Percentiles rank a stretch among this genome's conserved stretches.
These are phyloP conservation scores for Allenopithecus nigroviridis DNA, from an alignment of 2,797 vertebrate species.

Conservation along the genomic window DNA sequence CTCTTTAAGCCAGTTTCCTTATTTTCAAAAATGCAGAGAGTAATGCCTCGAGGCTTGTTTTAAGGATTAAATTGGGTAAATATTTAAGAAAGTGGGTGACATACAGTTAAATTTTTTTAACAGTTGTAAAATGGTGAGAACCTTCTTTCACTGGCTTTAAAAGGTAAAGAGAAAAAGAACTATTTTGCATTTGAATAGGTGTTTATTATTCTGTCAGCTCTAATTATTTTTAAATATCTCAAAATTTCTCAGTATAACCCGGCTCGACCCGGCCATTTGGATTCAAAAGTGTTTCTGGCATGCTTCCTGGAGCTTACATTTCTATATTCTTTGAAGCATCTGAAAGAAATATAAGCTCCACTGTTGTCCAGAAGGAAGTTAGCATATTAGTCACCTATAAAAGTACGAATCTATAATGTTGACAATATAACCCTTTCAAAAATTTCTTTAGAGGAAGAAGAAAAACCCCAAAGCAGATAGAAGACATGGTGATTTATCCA, in stretches of 20 bases:
- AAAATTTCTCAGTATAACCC: background rate
- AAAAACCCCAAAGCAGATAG: background rate
- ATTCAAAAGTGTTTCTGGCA: background rate
- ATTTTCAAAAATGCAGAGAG: background rate
- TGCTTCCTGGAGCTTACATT: background rate
- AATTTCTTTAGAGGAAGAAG: conserved; percentile 10
- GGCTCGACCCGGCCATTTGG: background rate
- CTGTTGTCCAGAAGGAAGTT: background rate
- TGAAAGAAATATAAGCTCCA: background rate
- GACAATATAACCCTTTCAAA: background rate
- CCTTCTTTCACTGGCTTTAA: background rate
- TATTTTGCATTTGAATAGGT: conserved; percentile 39
- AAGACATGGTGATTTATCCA: background rate
- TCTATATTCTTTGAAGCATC: conserved; percentile 1
- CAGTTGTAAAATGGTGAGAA: conserved; percentile 25
- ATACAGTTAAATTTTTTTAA: background rate
- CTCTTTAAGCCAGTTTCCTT: background rate
- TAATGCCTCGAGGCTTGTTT: background rate
- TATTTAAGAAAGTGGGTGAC: conserved; percentile 13
- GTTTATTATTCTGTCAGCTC: conserved; percentile 6
- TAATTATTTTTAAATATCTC: conserved; percentile 11
- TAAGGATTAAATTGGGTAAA: conserved; percentile 22
- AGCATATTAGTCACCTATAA: background rate
- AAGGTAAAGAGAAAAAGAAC: conserved; percentile 12
- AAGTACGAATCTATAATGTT: background rate